Evolutionary conservation across 1,140 invertebrate genomes (phyloP), one percentile per base, ranked within the genome.

Genomic region (Thalassaphorura encarpata): DNA sequence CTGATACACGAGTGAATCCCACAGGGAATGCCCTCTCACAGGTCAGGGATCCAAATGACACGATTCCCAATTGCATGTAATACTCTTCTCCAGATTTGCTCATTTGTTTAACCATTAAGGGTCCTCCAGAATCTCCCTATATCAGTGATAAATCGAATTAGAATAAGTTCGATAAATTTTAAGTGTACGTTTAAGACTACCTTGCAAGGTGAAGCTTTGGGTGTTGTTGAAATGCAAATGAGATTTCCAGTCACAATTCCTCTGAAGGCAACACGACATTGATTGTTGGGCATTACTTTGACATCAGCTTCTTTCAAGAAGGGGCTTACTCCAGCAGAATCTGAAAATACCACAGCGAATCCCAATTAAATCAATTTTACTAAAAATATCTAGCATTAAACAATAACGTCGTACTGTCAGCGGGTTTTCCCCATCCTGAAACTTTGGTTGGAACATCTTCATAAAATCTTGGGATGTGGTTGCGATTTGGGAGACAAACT

Each of bases 21-120:
- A 63, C 61, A 3, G 63, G 63, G 8, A 51, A 27, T 19, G 51
- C 58, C 31, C 52, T 23, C 31, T 66, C 48, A 39, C 63, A 66
- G 1, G 54, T 54, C 16, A 43, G 46, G 1, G 58, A 52, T 6
- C 63, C 63, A 21, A 66, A 66, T 5, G 61, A 63, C n/a, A 66
- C 63, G 19, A 66, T 66, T 23, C 63, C 63, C 15, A 63, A 36
- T 56, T 66, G 63, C 55, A 61, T 57, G 27, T 56, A 54, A 24
- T 43, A 62, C n/a, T n/a, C n/a, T 1, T 53, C 45, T 26, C 62
- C 62, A 42, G 52, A 24, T 13, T 52, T 46, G 21, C 43, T 36
- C 11, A 46, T 18, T 36, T 47, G 28, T 36, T 48, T 54, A 3
- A 62, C 13, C 8, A 60, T 50, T 3, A 61, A 28, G n/a, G 62